Conservation (phyloP, 2,888 invertebrate genomes). For the Sminthurides aquaticus region DNA sequence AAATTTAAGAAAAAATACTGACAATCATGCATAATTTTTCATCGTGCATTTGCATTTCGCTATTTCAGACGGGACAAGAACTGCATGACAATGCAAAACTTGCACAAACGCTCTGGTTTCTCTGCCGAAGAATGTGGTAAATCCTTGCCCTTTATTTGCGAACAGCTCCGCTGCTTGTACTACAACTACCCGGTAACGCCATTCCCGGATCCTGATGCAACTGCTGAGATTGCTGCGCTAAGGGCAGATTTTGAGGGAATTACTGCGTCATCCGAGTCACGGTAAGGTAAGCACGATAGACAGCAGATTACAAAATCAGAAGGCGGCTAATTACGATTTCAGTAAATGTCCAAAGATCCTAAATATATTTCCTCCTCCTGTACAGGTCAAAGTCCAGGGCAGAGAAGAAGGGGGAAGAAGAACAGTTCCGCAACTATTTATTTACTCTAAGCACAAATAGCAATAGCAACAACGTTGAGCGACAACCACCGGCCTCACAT, state of each 20-base stretch:
- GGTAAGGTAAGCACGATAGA: conserved; percentile 34
- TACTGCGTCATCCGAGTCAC: conserved; percentile 33
- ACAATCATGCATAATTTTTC: too few species aligned
- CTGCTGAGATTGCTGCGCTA: conserved; percentile 24
- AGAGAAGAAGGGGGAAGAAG: conserved; percentile 21
- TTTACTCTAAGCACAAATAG: neutral
- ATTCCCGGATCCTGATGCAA: conserved; percentile 33
- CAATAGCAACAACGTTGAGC: neutral
- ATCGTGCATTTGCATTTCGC: too few species aligned
- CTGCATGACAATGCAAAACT: conserved; percentile 36
- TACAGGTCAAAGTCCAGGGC: conserved; percentile 14
- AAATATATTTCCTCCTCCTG: neutral
- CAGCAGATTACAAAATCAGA: too few species aligned
- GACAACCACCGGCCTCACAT: neutral
- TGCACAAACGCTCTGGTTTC: conserved; percentile 29
- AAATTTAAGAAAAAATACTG: neutral
- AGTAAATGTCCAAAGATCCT: too few species aligned
- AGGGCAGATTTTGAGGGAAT: conserved; percentile 31
- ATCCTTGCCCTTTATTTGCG: conserved; percentile 39
- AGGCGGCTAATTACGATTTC: too few species aligned
- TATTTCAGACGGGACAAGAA: conserved; percentile 20
- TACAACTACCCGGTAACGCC: conserved; percentile 38
- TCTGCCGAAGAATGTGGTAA: conserved; percentile 35
- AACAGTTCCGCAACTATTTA: conserved; percentile 10
- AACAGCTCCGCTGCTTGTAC: conserved; percentile 39